phyloP scores from a whole-genome alignment of 2,888 invertebrate species.

The Rotaria sp. region DNA sequence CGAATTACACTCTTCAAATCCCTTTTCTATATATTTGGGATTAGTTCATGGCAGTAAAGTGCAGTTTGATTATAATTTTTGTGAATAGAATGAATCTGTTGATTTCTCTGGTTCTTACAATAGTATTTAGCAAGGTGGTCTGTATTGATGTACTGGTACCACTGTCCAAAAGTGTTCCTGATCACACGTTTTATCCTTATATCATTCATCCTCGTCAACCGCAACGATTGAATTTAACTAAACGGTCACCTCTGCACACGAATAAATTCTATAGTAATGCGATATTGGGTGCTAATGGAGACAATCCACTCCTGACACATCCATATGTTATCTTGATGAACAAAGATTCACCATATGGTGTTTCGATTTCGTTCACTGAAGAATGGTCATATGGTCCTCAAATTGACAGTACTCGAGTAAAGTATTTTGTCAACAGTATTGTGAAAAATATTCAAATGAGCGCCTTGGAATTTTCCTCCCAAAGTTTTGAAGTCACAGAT shows the following conservation, averaged over 20 bases:
- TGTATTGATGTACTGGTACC: neutral
- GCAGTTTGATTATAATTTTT: too few relatives aligned
- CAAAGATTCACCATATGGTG: neutral
- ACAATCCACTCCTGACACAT: neutral
- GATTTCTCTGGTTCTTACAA: too few relatives aligned
- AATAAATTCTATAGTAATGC: neutral
- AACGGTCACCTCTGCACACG: neutral
- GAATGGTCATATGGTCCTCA: neutral
- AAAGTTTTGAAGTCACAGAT: neutral
- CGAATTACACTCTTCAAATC: too few relatives aligned
- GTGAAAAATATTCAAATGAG: neutral
- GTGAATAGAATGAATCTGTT: too few relatives aligned
- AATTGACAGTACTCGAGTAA: slow-evolving; percentile 1
- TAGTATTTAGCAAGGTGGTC: too few relatives aligned
- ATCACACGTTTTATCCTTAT: neutral
- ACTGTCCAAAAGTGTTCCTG: neutral
- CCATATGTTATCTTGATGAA: neutral
- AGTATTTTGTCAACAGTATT: neutral
- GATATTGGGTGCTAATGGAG: neutral
- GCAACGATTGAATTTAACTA: neutral
- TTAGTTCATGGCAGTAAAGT: too few relatives aligned
- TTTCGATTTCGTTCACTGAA: neutral
- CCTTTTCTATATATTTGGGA: too few relatives aligned
- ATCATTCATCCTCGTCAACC: slow-evolving; percentile 10
- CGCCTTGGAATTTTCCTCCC: neutral